These are phyloP conservation scores for Carassius auratus DNA, from an alignment of 2,113 vertebrate genomes.

Conservation along the genomic window DNA sequence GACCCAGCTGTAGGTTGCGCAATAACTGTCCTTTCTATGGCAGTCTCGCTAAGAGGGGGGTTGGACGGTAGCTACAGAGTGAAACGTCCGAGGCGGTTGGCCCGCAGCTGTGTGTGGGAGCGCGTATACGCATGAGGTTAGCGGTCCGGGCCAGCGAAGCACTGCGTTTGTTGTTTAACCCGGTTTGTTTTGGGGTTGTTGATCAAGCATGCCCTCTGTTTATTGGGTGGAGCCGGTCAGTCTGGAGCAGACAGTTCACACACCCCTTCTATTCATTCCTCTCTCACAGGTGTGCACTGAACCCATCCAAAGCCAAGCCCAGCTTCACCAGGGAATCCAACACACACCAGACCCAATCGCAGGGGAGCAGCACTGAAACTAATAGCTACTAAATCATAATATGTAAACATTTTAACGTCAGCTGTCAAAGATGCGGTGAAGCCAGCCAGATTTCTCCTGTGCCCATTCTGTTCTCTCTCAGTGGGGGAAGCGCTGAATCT, in stretches of 20 bases:
- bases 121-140: conserved; percentile 10
- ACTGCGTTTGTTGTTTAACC: conserved; percentile 86
- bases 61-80: conserved; percentile 65
- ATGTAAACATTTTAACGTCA: conserved; percentile 65
- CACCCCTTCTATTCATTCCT: conserved; percentile 93
- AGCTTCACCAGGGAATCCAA: conserved; percentile 80
- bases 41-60: conserved; percentile 67
- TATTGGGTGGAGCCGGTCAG: conserved; percentile 92
- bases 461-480: conserved; percentile 34
- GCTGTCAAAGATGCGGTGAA: conserved; percentile 44
- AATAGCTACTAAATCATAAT: conserved; percentile 74
- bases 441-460: conserved; percentile 45
- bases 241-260: conserved; percentile 90
- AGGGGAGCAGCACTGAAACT: conserved; percentile 74
- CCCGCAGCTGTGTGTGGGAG: conserved; percentile 47
- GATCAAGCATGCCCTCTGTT: conserved; percentile 95
- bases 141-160: conserved; percentile 69
- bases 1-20: conserved; percentile 74
- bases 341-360: conserved; percentile 80
- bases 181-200: conserved; percentile 98
- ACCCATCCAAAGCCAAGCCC: conserved; percentile 85
- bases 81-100: conserved; percentile 58
- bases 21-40: conserved; percentile 73
- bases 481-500: conserved; percentile 53
- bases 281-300: conserved; percentile 96